A percentile compares a stretch with the other conserved stretches of the same genome.
Conservation (phyloP, 2,113 vertebrate species). For the Pteruthius melanotis region DNA sequence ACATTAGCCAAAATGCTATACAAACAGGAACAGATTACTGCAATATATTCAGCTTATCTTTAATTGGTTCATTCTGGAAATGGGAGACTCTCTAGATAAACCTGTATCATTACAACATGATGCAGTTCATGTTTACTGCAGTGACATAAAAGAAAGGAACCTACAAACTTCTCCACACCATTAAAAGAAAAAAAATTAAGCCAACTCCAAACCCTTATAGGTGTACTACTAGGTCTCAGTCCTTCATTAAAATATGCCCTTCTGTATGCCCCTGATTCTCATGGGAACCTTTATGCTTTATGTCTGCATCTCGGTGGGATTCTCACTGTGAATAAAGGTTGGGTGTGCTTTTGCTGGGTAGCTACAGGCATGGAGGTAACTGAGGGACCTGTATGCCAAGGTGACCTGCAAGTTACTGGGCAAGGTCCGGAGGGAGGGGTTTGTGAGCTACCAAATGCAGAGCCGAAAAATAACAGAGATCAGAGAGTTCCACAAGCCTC, state of each 20-base stretch:
- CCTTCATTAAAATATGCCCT: neutral
- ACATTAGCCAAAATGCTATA: neutral
- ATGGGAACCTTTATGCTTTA: neutral
- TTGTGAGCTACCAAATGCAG: neutral
- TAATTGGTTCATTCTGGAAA: neutral
- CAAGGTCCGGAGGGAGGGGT: neutral
- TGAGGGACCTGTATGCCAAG: neutral
- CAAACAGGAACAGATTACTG: neutral
- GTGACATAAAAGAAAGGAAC: neutral
- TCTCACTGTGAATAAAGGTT: neutral
- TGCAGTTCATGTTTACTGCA: neutral
- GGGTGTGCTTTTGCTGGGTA: neutral
- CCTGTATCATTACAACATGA: neutral
- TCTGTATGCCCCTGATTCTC: neutral
- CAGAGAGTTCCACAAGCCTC: neutral
- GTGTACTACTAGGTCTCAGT: neutral
- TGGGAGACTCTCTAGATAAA: neutral
- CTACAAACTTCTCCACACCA: neutral
- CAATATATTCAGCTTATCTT: neutral
- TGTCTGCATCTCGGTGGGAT: neutral
- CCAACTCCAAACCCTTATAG: neutral
- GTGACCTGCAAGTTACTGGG: neutral
- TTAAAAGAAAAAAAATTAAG: neutral
- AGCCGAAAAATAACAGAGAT: neutral
- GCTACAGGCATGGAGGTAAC: neutral